Evolutionary conservation across 2,797 vertebrate species (phyloP).

Genomic region (Microchirus variegatus): DNA sequence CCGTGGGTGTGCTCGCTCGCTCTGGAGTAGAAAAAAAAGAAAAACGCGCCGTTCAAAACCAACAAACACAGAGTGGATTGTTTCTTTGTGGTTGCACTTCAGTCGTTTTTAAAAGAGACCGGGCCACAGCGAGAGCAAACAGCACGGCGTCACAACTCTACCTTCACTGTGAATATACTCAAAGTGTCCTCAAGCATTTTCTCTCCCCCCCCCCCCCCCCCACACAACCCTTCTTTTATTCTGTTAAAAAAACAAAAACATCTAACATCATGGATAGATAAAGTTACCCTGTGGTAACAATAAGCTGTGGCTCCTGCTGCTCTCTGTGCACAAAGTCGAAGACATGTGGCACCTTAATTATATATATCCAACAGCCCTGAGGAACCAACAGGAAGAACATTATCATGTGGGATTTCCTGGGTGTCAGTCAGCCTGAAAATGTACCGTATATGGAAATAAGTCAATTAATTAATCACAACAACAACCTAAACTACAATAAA

Average conservation of each 20-base stretch:
- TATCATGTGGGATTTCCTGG: background rate
- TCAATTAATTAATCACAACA: background rate
- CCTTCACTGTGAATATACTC: too few species aligned
- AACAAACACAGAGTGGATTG: constrained; percentile 6
- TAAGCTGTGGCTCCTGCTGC: background rate
- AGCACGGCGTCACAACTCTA: background rate
- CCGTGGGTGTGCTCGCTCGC: constrained; percentile 21
- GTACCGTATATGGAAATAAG: background rate
- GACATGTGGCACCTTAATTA: constrained; percentile 4
- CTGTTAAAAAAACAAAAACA: too few species aligned
- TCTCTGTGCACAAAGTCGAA: background rate
- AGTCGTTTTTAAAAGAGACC: constrained; percentile 10
- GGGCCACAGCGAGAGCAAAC: constrained; percentile 1
- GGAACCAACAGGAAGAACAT: background rate
- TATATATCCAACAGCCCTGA: background rate
- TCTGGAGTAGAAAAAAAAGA: constrained; percentile 6
- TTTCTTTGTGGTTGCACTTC: constrained; percentile 20
- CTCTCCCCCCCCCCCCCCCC: too few species aligned
- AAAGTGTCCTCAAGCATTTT: background rate
- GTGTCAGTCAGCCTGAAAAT: background rate
- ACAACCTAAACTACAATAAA: too few species aligned
- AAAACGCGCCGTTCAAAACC: constrained; percentile 14
- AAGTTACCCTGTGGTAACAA: background rate
- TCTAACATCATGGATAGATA: background rate
- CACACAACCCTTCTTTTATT: too few species aligned